Conservation (phyloP, 2,113 vertebrate species). For the Calyptommatus sinebrachiatus region DNA sequence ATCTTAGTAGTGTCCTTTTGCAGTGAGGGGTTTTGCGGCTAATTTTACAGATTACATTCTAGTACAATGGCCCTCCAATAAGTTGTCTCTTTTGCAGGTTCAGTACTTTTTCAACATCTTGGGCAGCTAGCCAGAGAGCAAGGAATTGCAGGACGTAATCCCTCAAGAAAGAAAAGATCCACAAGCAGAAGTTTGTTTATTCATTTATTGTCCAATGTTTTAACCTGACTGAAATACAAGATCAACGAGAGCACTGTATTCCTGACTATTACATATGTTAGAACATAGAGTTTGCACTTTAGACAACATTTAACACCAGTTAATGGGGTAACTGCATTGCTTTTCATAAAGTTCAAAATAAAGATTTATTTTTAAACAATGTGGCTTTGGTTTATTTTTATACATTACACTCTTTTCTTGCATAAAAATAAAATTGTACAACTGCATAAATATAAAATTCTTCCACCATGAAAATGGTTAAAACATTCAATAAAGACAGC, state of each 20-base stretch:
- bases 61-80: background rate
- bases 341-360: conserved; percentile 90
- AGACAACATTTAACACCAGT: conserved; percentile 89
- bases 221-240: conserved; percentile 93
- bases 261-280: conserved; percentile 88
- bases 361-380: conserved; percentile 89
- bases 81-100: conserved; percentile 72
- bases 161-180: conserved; percentile 8
- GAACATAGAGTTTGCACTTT: conserved; percentile 90
- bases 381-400: conserved; percentile 98
- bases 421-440: conserved; percentile 98
- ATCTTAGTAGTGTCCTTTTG: no score
- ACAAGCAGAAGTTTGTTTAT: conserved; percentile 70
- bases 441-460: conserved; percentile 99
- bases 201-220: conserved; percentile 91
- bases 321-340: conserved; percentile 91
- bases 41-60: background rate
- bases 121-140: conserved; percentile 68
- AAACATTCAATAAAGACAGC: conserved; percentile 98
- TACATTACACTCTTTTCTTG: conserved; percentile 94
- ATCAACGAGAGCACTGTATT: conserved; percentile 87
- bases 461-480: conserved; percentile 99
- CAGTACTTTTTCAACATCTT: conserved; percentile 97
- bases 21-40: background rate
- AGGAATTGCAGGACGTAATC: background rate